Evolutionary conservation across 2,113 vertebrate genomes (phyloP).

Genomic region (Pelusios castaneus): DNA sequence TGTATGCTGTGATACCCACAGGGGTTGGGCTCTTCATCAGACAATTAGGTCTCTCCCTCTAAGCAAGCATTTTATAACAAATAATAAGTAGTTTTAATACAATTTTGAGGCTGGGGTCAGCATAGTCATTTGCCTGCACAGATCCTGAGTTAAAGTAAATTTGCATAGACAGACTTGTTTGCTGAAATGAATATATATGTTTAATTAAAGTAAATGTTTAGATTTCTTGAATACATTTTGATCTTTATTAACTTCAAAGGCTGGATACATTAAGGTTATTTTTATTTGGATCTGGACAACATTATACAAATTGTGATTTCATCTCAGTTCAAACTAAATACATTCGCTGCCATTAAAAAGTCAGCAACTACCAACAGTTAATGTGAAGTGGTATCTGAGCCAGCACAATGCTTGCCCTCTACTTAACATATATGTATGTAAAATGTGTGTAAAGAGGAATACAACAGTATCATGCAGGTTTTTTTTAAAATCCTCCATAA

Average conservation of each 20-base stretch:
- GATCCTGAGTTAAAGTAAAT: conserved; percentile 47
- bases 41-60: conserved; percentile 74
- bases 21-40: conserved; percentile 73
- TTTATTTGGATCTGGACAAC: neutral
- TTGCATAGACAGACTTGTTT: conserved; percentile 31
- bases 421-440: accelerated
- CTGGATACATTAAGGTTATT: neutral
- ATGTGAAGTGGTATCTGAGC: neutral
- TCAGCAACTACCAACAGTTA: neutral
- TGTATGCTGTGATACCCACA: conserved; percentile 68
- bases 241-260: neutral
- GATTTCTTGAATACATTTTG: neutral
- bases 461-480: accelerated
- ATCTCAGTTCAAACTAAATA: neutral
- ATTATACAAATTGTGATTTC: accelerated
- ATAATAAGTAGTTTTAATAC: conserved; percentile 54
- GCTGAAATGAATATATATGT: neutral
- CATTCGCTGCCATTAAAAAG: neutral
- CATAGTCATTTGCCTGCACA: conserved; percentile 46
- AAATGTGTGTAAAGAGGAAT: neutral
- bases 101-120: conserved; percentile 64
- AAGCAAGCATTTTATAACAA: conserved; percentile 71
- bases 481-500: accelerated
- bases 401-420: neutral
- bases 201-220: conserved; percentile 49